Evolutionary conservation across 2,113 vertebrate species (phyloP), one percentile per base, ranked within the genome.

Genomic region (Suncus etruscus): DNA sequence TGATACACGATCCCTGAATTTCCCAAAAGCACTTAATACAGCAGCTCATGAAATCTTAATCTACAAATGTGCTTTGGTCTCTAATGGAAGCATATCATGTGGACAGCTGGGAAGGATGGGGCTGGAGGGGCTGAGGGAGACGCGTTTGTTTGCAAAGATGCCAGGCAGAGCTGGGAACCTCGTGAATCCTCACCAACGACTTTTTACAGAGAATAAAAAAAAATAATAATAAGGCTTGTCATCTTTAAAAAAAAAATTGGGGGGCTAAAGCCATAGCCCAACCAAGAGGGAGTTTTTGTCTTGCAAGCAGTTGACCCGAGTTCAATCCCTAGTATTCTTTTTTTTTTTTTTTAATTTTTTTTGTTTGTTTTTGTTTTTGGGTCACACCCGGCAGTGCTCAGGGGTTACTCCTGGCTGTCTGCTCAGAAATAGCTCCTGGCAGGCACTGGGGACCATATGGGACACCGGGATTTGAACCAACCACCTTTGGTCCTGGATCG

Each of bases 21-120:
- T 95, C 95, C 9, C 4, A 91, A 96, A 95, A 94, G 94, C 95
- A 95, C 94, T 96, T 94, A 96, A 93, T 91, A 94, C 78, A 25
- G 88, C 45, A 66, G 90, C 90, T 96, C 95, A 95, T 97, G 93
- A 96, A 96, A 97, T 96, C 93, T 95, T 96, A 88, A 94, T 95
- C 93, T 95, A 92, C 94, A 96, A 96, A 95, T 81, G 88, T 85
- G 85, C 94, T 85, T 82, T 86, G 91, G 94, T 93, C 96, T 97
- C 90, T 91, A 94, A 91, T 86, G 90, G 91, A n/a, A 81, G 73
- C 86, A 83, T 84, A 87, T 86, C 88, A 89, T 65, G 51, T 66
- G 63, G 92, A 93, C 83, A 70, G 73, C 86, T 54, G 81, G 69
- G 65, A 65, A 47, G 63, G 39, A 70, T 47, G 47, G 82, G 25